Percentiles rank a stretch among this genome's conserved stretches.
These are phyloP conservation scores for Andrena trimmerana DNA, from an alignment of 2,888 invertebrate species.

Conservation along the genomic window DNA sequence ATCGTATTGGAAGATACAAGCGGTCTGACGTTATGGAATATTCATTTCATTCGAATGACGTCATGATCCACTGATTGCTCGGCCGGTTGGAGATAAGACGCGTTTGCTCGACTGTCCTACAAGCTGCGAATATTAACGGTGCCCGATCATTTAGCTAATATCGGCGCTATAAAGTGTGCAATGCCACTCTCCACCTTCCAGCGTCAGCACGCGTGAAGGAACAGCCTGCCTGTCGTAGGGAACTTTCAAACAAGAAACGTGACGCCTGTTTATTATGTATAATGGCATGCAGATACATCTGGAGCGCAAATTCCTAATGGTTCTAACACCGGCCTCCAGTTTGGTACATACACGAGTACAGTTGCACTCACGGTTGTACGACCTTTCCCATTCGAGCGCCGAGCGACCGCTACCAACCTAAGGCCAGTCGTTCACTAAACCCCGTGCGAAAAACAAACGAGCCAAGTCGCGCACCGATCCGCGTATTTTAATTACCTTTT, in stretches of 20 bases:
- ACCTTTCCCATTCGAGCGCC: conserved; percentile 75
- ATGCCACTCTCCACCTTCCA: neutral
- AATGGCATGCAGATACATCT: conserved; percentile 49
- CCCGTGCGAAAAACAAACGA: conserved; percentile 33
- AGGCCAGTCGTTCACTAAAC: conserved; percentile 47
- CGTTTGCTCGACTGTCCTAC: conserved; percentile 2
- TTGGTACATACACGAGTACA: conserved; percentile 68
- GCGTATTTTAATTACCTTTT: conserved; percentile 5
- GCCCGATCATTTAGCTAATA: conserved; percentile 9
- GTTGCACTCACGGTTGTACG: conserved; percentile 78
- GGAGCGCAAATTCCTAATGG: conserved; percentile 55
- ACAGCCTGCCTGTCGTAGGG: neutral
- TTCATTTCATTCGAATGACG: conserved; percentile 20
- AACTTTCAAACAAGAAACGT: conserved; percentile 33
- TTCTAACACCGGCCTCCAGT: conserved; percentile 46
- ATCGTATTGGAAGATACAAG: conserved; percentile 7
- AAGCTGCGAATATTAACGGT: conserved; percentile 18
- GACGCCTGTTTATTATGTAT: conserved; percentile 35
- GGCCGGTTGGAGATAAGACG: conserved; percentile 19
- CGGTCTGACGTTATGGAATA: conserved; percentile 15
- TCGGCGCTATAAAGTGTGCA: neutral
- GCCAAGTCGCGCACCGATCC: neutral
- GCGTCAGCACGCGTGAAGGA: conserved; percentile 10
- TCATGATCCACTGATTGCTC: conserved; percentile 9
- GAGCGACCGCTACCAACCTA: conserved; percentile 60